phyloP scores from a whole-genome alignment of 2,797 vertebrate species.

The Hippopotamyrus pictus region DNA sequence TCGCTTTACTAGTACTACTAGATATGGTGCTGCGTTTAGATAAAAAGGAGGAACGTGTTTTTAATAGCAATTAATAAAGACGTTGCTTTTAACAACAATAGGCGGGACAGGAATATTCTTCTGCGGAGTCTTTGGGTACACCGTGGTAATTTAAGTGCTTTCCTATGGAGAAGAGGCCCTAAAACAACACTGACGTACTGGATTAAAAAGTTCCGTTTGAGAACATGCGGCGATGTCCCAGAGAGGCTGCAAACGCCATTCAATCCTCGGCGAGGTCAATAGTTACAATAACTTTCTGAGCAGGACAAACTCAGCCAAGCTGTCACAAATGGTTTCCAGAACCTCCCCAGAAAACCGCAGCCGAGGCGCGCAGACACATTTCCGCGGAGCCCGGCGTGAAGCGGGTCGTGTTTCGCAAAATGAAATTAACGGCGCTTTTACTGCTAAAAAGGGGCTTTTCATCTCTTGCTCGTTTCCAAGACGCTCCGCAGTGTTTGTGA shows the following conservation, averaged over 20 bases:
- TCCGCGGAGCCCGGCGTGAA: conserved; percentile 33
- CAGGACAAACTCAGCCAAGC: conserved; percentile 54
- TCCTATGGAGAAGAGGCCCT: conserved; percentile 51
- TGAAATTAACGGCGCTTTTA: background rate
- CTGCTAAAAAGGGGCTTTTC: background rate
- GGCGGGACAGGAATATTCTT: conserved; percentile 4
- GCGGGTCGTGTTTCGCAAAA: background rate
- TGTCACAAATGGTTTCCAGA: conserved; percentile 74
- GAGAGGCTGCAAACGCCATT: conserved; percentile 62
- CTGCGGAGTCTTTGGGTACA: conserved; percentile 24
- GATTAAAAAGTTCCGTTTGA: conserved; percentile 64
- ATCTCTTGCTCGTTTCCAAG: background rate
- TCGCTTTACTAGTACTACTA: background rate
- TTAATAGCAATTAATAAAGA: background rate
- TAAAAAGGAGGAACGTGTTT: background rate
- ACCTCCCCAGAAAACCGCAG: conserved; percentile 63
- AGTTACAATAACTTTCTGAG: conserved; percentile 72
- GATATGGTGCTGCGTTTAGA: background rate
- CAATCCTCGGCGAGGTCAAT: conserved; percentile 68
- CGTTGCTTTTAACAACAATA: conserved; percentile 5
- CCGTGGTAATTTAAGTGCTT: conserved; percentile 48
- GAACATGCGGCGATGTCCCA: conserved; percentile 49
- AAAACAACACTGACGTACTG: conserved; percentile 57
- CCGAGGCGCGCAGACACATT: conserved; percentile 65
- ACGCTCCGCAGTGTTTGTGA: background rate